Evolutionary conservation across 2,888 invertebrate genomes (phyloP), one percentile per base, ranked within the genome.

Genomic region (Sialis fuliginosa): DNA sequence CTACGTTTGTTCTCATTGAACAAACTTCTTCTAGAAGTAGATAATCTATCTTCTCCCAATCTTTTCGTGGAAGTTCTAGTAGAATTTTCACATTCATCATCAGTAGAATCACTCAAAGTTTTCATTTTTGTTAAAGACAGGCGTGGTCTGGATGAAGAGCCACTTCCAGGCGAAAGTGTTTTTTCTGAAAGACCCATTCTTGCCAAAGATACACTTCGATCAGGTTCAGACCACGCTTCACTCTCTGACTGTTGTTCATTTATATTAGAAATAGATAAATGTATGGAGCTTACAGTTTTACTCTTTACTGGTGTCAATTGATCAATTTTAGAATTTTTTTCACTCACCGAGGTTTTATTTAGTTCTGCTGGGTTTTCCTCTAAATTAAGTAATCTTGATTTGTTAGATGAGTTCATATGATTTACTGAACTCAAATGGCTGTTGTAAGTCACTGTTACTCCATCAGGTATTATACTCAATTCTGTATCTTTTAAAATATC

Each of bases 141-240:
- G 52, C 54, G 3, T 51, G 59, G 37, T 51, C 56, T 43, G 52
- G 56, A 37, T 51, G 55, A 2, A 51, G 54, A 6, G 62, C 54
- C 67, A 66, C 31, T 66, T 66, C 32, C 66, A 44, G 46, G 22
- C 64, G 6, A 66, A 65, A 37, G 67, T 55, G 3, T 66, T 66
- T 40, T 68, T 62, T 39, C 70, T 62, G 70, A 70, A 3, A 79
- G 58, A 1, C 88, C 88, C 30, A 89, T 87, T 51, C 89, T 73
- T 0, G 83, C 86, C 50, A 80, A 65, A 0, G 88, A 88, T 2
- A 89, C 86, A 49, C 76, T 78, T 42, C 86, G 71, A 59, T 89
- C 89, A 0, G 89, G 88, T 58, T 89, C 89, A 0, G 88, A 88
- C 80, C 88, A 89, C 33, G 83, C 79, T 60, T 90, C 89, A 0